Base-by-base conservation (phyloP, 2,113 vertebrate genomes). In the Thomomys bottae region DNA sequence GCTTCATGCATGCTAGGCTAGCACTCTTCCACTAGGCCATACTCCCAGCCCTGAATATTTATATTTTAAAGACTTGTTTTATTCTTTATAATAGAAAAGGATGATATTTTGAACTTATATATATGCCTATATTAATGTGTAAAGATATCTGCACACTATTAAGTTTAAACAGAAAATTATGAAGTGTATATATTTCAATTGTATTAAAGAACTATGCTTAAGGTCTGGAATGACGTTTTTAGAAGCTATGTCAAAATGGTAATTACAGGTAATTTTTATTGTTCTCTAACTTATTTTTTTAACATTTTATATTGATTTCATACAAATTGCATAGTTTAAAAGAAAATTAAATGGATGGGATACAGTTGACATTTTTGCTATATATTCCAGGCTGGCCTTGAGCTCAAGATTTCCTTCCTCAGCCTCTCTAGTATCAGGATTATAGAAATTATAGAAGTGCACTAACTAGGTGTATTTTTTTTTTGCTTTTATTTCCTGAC, bases 121-220 rank as follows among this genome's bases (percentile, higher is more conserved):
- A 87, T 88, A n/a, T n/a, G n/a, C n/a, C n/a, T n/a, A n/a, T n/a
- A 88, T 87, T 36, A 75, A 85, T 42, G 66, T 76, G 4, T 30
- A 67, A 78, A 76, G 54, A 38, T 71, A 15, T 54, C 70, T n/a
- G 54, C 70, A 40, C 20, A 89, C 32, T 67, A 11, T 79, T 89
- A 94, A 78, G 3, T 42, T n/a, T 42, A 79, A 6, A 61, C 30
- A 80, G n/a, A 78, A 75, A 84, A 45, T 88, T 68, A 61, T 21
- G 3, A 84, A 84, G 14, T 87, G 0, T 23, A 85, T 82, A 18
- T 7, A 42, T 66, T 42, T 85, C 42, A 77, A 5, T 36, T 64
- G 18, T 73, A 32, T 71, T 86, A 32, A 89, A 88, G 40, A 36
- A 66, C 45, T 24, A 18, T 78, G 24, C 30, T 23, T 5, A 94